Evolutionary conservation across 2,113 vertebrate species (phyloP).

Genomic region (Hydropotes inermis): DNA sequence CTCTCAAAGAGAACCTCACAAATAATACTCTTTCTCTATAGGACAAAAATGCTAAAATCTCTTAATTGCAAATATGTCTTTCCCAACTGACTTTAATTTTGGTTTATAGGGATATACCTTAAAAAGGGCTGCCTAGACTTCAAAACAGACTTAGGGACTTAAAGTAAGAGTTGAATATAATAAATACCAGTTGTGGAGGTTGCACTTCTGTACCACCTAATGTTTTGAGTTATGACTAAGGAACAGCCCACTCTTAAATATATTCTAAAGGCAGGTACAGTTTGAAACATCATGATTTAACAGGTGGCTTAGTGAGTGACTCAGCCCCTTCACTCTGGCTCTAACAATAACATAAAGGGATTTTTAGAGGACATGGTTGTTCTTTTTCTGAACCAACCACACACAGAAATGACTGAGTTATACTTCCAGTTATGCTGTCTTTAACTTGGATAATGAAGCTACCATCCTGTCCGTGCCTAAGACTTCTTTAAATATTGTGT

Average conservation of each 20-base stretch:
- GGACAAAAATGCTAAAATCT: neutral
- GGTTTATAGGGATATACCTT: neutral
- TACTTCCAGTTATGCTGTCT: neutral
- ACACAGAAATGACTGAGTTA: neutral
- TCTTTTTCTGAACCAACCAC: neutral
- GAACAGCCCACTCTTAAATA: neutral
- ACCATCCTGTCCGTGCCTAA: neutral
- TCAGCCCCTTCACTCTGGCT: neutral
- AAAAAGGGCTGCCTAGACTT: neutral
- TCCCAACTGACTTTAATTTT: neutral
- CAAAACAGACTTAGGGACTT: neutral
- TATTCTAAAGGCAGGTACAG: neutral
- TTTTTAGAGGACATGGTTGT: neutral
- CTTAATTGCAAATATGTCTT: neutral
- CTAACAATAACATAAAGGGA: neutral
- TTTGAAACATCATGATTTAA: neutral
- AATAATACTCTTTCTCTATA: neutral
- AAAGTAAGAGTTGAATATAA: neutral
- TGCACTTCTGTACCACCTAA: neutral
- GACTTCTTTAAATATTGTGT: neutral
- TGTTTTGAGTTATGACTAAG: conserved; percentile 26
- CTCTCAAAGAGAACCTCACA: neutral
- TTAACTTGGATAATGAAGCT: neutral
- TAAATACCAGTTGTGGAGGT: neutral
- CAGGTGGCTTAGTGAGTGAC: neutral